Conservation (phyloP, 2,888 invertebrate species). For the Auanema freiburgensis region DNA sequence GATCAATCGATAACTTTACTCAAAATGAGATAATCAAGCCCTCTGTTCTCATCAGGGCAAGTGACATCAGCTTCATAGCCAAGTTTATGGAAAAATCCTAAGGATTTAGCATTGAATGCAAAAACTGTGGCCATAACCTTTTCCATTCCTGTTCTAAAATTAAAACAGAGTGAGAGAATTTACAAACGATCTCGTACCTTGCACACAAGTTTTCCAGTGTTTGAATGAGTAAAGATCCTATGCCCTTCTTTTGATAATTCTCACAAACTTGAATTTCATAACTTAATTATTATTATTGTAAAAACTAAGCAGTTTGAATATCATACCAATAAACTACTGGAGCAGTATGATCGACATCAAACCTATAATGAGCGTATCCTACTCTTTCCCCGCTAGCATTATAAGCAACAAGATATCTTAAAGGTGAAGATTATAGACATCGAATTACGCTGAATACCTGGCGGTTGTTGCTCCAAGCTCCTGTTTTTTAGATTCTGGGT, state of each 20-base stretch:
- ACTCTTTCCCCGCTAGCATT: constrained; percentile 66
- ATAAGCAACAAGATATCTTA: constrained; percentile 30
- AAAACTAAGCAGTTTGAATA: neutral
- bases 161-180: constrained; percentile 2
- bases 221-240: constrained; percentile 81
- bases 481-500: constrained; percentile 66
- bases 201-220: constrained; percentile 77
- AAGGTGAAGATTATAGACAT: constrained; percentile 12
- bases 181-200: constrained; percentile 38
- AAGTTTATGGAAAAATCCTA: constrained; percentile 57
- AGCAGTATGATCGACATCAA: constrained; percentile 79
- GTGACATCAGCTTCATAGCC: constrained; percentile 48
- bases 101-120: constrained; percentile 46
- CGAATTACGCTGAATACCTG: constrained; percentile 50
- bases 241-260: constrained; percentile 76
- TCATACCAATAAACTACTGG: constrained; percentile 77
- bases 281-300: constrained; percentile 67
- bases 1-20: constrained; percentile 24
- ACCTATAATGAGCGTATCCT: constrained; percentile 81
- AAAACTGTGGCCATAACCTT: constrained; percentile 61
- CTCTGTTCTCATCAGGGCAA: constrained; percentile 35
- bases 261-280: constrained; percentile 85
- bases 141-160: constrained; percentile 43
- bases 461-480: constrained; percentile 68
- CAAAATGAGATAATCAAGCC: constrained; percentile 44